Evolutionary conservation across 2,888 invertebrate genomes (phyloP).

Genomic region (Xylota segnis): DNA sequence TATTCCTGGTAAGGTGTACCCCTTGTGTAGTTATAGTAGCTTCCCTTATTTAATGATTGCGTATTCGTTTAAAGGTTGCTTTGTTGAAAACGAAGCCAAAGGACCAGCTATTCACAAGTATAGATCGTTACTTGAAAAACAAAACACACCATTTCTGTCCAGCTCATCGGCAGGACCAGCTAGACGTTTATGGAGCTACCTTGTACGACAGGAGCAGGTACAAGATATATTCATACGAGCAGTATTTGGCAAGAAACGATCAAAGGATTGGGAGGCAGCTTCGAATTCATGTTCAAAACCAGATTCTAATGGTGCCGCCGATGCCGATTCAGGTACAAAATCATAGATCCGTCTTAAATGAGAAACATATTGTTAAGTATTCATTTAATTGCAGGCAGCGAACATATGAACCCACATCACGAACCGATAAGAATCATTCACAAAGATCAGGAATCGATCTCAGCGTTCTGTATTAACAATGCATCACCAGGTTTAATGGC

Average conservation of each 20-base stretch:
- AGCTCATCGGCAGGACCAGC: slow-evolving; percentile 90
- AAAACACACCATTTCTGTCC: slow-evolving; percentile 96
- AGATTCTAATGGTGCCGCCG: slow-evolving; percentile 57
- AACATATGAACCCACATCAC: slow-evolving; percentile 81
- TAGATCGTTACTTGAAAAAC: slow-evolving; percentile 94
- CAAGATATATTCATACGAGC: slow-evolving; percentile 98
- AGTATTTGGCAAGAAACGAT: slow-evolving; percentile 93
- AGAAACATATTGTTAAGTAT: background rate
- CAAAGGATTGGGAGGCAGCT: slow-evolving; percentile 62
- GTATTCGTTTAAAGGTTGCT: slow-evolving; percentile 87
- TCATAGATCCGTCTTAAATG: background rate
- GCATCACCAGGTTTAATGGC: slow-evolving; percentile 94
- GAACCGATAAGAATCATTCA: slow-evolving; percentile 98
- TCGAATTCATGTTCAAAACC: slow-evolving; percentile 71
- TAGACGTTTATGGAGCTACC: slow-evolving; percentile 94
- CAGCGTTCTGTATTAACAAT: slow-evolving; percentile 98
- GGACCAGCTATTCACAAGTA: slow-evolving; percentile 97
- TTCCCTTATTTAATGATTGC: slow-evolving; percentile 1
- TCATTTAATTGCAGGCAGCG: slow-evolving; percentile 59
- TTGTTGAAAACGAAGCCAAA: slow-evolving; percentile 89
- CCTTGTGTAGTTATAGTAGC: background rate
- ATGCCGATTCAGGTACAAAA: slow-evolving; percentile 60
- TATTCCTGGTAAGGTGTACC: slow-evolving; percentile 87
- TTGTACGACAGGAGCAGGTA: slow-evolving; percentile 96
- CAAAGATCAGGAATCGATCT: slow-evolving; percentile 99